phyloP scores from a whole-genome alignment of 1,140 invertebrate genomes.

The Pygmarrhopalites habei region DNA sequence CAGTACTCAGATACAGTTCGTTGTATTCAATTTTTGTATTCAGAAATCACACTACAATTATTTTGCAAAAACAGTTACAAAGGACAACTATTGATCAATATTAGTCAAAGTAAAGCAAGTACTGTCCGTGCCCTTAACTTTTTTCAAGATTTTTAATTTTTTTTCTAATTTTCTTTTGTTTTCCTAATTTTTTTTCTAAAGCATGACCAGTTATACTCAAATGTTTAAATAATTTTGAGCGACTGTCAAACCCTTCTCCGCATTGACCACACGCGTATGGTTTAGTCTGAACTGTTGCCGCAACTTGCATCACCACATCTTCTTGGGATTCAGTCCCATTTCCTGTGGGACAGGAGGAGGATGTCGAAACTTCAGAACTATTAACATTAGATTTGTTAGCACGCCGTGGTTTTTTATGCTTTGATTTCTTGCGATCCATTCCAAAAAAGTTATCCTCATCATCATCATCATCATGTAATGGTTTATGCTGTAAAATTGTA shows the following conservation, averaged over 20 bases:
- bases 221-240: constrained; percentile 24
- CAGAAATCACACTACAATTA: no score
- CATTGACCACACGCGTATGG: constrained; percentile 8
- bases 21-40: no score
- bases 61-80: no score
- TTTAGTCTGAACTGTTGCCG: background rate
- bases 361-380: background rate
- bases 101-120: no score
- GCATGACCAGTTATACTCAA: constrained; percentile 20
- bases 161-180: no score
- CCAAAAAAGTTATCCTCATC: constrained; percentile 12
- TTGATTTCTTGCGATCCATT: constrained; percentile 2
- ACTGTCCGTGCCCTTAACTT: no score
- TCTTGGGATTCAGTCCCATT: background rate
- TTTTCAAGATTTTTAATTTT: no score
- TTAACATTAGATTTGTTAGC: background rate
- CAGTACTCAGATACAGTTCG: no score
- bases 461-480: background rate
- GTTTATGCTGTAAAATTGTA: no score
- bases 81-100: no score
- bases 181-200: no score
- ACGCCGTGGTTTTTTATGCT: background rate
- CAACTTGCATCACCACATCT: no score
- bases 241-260: constrained; percentile 17
- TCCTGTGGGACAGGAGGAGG: background rate